Base-by-base conservation (phyloP, 2,888 invertebrate species). In the Patella caerulea region DNA sequence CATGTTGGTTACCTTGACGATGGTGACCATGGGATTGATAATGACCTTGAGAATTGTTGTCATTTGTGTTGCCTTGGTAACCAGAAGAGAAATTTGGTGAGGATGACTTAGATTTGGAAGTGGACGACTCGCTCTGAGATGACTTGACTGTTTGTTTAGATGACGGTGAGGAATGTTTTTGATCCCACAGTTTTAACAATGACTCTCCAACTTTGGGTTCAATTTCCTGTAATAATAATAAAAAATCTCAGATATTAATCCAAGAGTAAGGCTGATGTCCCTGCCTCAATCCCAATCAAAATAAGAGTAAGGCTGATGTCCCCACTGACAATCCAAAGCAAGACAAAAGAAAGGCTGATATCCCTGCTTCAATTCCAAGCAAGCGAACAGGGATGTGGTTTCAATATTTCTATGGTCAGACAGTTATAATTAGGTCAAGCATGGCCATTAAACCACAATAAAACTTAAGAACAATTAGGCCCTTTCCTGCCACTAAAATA, bases 141-240 rank as follows among this genome's bases (percentile, higher is more conserved):
- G 54, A 55, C 15, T 29, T 73, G n/a, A 29, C 73, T 34, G 72
- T 70, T 55, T 74, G 45, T 2, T 24, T 70, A 0, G 56, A 34
- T 5, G 78, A 78, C 19, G 80, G 79, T 15, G 81, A 74, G 14
- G 80, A 59, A 14, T 71, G 75, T 71, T 79, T 78, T 54, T 77
- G 77, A 79, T 93, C 92, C 92, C 93, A 93, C 75, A 93, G 83
- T 78, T 90, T 90, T 54, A 92, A 88, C 53, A 93, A 85, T 19
- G 89, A 86, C 83, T 92, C 92, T 45, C 92, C 93, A 19, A 92
- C 90, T 75, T 83, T 86, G 19, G 92, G 91, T 78, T 93, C 93
- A 53, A 93, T 84, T 84, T 93, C 93, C 93, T 93, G 82, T 3
- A 82, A 85, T 81, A 73, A 76, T 17, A 56, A 72, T 54, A 73